These are phyloP conservation scores for Hypothenemus hampei DNA, from an alignment of 1,140 invertebrate genomes.

Conservation along the genomic window DNA sequence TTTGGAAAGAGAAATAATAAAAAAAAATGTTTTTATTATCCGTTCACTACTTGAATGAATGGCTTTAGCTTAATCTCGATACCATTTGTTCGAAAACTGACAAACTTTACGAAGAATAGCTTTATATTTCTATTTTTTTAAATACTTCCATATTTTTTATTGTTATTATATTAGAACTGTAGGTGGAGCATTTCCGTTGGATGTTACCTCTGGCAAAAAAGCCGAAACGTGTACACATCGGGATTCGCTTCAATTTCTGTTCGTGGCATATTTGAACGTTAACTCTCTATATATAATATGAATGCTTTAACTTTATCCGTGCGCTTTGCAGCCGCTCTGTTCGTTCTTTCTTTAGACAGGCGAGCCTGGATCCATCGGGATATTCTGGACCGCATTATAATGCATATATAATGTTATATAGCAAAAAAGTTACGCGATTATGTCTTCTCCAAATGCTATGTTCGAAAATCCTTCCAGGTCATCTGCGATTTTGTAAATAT, in stretches of 20 bases:
- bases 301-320: constrained; percentile 44
- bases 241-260: constrained; percentile 46
- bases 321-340: constrained; percentile 36
- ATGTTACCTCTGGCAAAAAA: constrained; percentile 35
- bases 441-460: constrained; percentile 13
- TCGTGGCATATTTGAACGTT: constrained; percentile 45
- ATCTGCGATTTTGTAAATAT: too few species aligned
- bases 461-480: too few species aligned
- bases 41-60: too few species aligned
- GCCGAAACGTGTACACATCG: constrained; percentile 45
- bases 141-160: too few species aligned
- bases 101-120: too few species aligned
- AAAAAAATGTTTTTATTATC: too few species aligned
- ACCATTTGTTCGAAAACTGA: too few species aligned
- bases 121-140: too few species aligned
- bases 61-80: too few species aligned
- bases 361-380: constrained; percentile 23
- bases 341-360: constrained; percentile 30
- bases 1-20: too few species aligned
- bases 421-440: constrained; percentile 39
- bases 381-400: constrained; percentile 41
- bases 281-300: constrained; percentile 47
- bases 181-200: too few species aligned
- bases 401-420: constrained; percentile 47
- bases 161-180: too few species aligned